Evolutionary conservation across 2,797 vertebrate genomes (phyloP).

Genomic region (Perdix hodgsoniae): DNA sequence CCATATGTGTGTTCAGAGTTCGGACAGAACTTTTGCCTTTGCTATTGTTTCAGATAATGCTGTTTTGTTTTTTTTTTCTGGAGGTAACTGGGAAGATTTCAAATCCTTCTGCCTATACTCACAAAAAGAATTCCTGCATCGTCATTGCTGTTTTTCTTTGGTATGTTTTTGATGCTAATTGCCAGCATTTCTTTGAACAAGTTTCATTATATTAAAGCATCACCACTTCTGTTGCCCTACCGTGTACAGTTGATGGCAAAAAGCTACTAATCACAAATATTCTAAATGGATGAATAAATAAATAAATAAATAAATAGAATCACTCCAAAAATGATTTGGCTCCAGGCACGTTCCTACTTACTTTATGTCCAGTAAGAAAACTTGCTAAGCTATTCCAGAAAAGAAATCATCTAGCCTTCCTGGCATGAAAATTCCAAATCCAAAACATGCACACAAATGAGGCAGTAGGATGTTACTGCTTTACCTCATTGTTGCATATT

Average conservation of each 20-base stretch:
- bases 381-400: not conserved
- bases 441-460: not conserved
- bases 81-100: not conserved
- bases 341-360: not conserved
- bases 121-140: not conserved
- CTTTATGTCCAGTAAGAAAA: not conserved
- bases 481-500: conserved; percentile 35
- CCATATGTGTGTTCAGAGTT: not conserved
- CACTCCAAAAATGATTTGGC: not conserved
- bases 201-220: not conserved
- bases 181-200: not conserved
- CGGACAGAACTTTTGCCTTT: not conserved
- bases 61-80: not conserved
- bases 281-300: not conserved
- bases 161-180: not conserved
- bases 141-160: not conserved
- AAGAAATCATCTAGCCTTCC: not conserved
- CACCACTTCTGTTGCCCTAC: not conserved
- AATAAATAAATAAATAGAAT: not conserved
- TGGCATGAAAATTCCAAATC: not conserved
- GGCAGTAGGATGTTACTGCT: not conserved
- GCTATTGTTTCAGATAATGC: not conserved
- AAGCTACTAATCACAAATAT: not conserved
- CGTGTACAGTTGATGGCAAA: not conserved
- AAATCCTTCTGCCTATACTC: not conserved